These are phyloP conservation scores for Picathartes gymnocephalus DNA, from an alignment of 2,113 vertebrate species.

Conservation along the genomic window DNA sequence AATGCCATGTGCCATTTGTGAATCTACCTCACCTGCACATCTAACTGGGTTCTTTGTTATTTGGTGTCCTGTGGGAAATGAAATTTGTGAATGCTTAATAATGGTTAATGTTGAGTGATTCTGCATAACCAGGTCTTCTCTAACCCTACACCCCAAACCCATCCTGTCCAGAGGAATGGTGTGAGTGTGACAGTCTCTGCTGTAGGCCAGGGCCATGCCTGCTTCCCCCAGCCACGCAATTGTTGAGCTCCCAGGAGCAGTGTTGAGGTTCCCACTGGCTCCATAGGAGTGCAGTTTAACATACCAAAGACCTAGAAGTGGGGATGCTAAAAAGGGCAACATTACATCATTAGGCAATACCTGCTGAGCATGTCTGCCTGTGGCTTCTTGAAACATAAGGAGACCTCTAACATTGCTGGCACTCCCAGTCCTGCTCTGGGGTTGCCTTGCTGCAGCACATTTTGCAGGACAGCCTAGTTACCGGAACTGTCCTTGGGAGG, in stretches of 20 bases:
- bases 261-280: neutral
- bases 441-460: neutral
- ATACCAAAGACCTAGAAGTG: neutral
- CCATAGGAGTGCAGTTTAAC: neutral
- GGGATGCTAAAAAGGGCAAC: neutral
- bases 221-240: neutral
- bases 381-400: neutral
- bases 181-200: neutral
- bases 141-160: neutral
- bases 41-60: neutral
- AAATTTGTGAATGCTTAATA: neutral
- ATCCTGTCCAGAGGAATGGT: neutral
- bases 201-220: neutral
- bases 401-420: accelerated
- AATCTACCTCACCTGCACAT: slow-evolving; percentile 27
- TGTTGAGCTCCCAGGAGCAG: neutral
- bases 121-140: neutral
- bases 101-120: neutral
- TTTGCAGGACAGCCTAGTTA: neutral
- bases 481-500: too few relatives aligned
- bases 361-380: neutral
- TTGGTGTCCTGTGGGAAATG: neutral
- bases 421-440: accelerated
- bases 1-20: neutral
- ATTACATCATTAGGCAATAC: neutral